A percentile compares a stretch with the other conserved stretches of the same genome.
Evolutionary conservation across 2,888 invertebrate genomes (phyloP).

Genomic region (Ptilodon capucinus): DNA sequence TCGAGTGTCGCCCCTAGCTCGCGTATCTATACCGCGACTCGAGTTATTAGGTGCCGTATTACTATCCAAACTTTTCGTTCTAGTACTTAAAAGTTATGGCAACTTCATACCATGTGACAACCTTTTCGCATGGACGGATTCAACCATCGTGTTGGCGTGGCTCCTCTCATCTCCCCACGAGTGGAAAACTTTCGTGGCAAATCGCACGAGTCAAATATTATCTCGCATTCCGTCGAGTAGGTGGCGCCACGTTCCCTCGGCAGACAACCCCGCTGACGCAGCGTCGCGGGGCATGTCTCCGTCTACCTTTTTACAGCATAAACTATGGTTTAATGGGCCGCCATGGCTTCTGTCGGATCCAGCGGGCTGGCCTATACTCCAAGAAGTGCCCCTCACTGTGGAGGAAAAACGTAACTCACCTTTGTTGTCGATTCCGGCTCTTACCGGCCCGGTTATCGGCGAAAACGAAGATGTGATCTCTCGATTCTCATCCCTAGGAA

Average conservation of each 20-base stretch:
- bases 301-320: not conserved
- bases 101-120: not conserved
- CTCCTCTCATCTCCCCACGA: not conserved
- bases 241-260: not conserved
- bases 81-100: not conserved
- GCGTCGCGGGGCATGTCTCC: not conserved
- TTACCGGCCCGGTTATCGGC: no score
- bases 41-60: not conserved
- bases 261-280: not conserved
- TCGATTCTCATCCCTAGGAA: not conserved
- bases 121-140: not conserved
- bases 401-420: not conserved
- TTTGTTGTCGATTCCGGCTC: no score
- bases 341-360: not conserved
- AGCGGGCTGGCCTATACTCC: not conserved
- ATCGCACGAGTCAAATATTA: slow-evolving; percentile 4
- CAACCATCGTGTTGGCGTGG: not conserved
- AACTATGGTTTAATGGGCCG: not conserved
- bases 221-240: not conserved
- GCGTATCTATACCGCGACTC: not conserved
- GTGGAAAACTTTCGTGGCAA: slow-evolving; percentile 11
- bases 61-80: not conserved
- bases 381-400: no score
- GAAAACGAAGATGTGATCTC: no score
- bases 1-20: not conserved